A percentile compares a stretch with the other conserved stretches of the same genome.
These are phyloP conservation scores for Galerucella nymphaeae DNA, from an alignment of 2,888 invertebrate genomes.

Conservation along the genomic window DNA sequence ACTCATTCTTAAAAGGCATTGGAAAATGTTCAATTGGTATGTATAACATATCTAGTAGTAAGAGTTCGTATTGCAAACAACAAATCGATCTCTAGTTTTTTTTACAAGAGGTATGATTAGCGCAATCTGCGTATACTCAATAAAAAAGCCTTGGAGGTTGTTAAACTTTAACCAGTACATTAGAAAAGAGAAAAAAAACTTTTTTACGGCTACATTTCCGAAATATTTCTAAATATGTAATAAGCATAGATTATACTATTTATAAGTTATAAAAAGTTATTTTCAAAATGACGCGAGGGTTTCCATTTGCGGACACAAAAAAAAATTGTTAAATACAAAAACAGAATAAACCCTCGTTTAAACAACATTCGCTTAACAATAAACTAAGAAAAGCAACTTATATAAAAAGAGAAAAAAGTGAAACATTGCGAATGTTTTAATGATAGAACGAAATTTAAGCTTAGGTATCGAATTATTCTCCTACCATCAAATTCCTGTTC, in stretches of 20 bases:
- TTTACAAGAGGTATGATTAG: too few relatives aligned
- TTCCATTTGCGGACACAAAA: constrained; percentile 40
- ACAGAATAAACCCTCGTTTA: constrained; percentile 41
- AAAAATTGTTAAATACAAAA: constrained; percentile 44
- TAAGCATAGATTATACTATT: constrained; percentile 56
- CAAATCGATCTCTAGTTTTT: too few relatives aligned
- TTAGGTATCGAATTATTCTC: not conserved
- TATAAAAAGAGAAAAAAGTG: constrained; percentile 41
- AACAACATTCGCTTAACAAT: constrained; percentile 52
- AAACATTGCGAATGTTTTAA: constrained; percentile 41
- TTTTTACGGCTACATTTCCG: constrained; percentile 51
- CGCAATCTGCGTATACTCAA: too few relatives aligned
- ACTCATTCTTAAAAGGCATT: too few relatives aligned
- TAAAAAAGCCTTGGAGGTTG: constrained; percentile 12
- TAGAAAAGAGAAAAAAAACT: constrained; percentile 48
- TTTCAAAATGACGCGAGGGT: constrained; percentile 45
- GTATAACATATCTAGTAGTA: too few relatives aligned
- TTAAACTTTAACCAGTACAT: constrained; percentile 24
- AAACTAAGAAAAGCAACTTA: constrained; percentile 39
- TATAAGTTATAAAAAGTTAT: constrained; percentile 49
- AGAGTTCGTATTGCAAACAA: too few relatives aligned
- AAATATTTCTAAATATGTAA: constrained; percentile 57
- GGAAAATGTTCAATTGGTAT: too few relatives aligned
- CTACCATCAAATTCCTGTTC: too few relatives aligned
- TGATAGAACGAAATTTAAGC: constrained; percentile 13